A percentile compares a stretch with the other conserved stretches of the same genome.
phyloP scores from a whole-genome alignment of 2,113 vertebrate species.

The Thalassarche chlororhynchos region DNA sequence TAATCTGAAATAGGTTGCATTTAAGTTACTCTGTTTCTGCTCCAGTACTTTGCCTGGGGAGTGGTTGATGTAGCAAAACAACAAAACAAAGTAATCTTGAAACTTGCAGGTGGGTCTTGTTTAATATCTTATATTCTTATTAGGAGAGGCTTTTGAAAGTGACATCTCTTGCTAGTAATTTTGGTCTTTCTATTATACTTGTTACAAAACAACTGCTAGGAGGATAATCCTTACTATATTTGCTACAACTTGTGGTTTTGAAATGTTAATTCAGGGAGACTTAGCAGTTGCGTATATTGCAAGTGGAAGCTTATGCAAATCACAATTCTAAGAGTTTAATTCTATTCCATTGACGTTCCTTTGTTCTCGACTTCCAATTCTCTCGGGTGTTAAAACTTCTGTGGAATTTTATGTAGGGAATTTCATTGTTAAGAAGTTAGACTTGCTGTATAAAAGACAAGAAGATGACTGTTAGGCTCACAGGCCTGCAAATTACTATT shows the following conservation, averaged over 20 bases:
- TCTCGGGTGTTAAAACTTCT: background rate
- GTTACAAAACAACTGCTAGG: background rate
- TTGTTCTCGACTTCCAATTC: background rate
- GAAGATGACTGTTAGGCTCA: background rate
- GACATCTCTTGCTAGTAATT: background rate
- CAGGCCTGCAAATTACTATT: background rate
- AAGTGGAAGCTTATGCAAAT: conserved; percentile 12
- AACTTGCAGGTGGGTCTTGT: background rate
- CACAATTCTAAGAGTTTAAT: background rate
- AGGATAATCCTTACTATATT: background rate
- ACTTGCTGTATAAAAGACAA: background rate
- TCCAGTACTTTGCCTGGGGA: background rate
- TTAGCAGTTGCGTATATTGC: background rate
- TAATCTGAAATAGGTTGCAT: background rate
- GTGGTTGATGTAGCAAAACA: background rate
- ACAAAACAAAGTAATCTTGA: background rate
- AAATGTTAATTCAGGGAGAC: background rate
- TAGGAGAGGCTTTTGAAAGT: background rate
- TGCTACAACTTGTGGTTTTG: background rate
- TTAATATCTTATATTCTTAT: background rate
- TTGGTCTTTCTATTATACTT: background rate
- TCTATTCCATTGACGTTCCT: background rate
- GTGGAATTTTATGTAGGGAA: background rate
- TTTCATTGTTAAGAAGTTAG: background rate
- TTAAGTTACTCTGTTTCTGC: background rate